Evolutionary conservation across 1,140 invertebrate genomes (phyloP).

Genomic region (Branchinecta lynchi): DNA sequence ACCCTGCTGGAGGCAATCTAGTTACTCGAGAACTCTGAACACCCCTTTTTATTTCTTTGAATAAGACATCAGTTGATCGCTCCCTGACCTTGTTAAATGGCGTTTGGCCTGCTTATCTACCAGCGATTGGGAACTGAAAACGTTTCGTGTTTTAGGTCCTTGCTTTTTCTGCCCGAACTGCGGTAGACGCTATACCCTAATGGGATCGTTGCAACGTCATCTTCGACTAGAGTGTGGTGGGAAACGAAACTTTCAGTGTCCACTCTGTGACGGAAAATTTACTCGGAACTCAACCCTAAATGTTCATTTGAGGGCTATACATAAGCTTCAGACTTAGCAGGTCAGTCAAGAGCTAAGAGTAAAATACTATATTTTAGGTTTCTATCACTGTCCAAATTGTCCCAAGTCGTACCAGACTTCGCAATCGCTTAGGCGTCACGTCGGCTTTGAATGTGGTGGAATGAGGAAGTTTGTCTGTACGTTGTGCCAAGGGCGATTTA

Average conservation of each 20-base stretch:
- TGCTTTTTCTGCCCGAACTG: neutral
- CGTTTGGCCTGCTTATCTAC: too few relatives aligned
- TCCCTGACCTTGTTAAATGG: too few relatives aligned
- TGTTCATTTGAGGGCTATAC: neutral
- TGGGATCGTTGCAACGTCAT: neutral
- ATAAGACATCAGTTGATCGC: too few relatives aligned
- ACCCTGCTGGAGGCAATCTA: too few relatives aligned
- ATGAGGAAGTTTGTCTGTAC: neutral
- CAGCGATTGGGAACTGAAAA: neutral
- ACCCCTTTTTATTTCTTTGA: too few relatives aligned
- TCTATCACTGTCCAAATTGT: slow-evolving; percentile 10
- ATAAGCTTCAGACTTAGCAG: neutral
- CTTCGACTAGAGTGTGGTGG: neutral
- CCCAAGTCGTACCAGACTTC: neutral
- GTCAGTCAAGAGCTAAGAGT: neutral
- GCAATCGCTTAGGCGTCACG: slow-evolving; percentile 11
- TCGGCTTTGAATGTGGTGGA: slow-evolving; percentile 3
- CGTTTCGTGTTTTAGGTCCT: neutral
- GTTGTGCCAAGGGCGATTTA: neutral
- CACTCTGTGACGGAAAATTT: neutral
- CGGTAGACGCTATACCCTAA: neutral
- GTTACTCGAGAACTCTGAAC: too few relatives aligned
- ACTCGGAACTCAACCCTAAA: neutral
- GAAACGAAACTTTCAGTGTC: slow-evolving; percentile 3
- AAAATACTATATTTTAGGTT: neutral